phyloP scores from a whole-genome alignment of 1,140 invertebrate species.

The Drosophila pruinosa region DNA sequence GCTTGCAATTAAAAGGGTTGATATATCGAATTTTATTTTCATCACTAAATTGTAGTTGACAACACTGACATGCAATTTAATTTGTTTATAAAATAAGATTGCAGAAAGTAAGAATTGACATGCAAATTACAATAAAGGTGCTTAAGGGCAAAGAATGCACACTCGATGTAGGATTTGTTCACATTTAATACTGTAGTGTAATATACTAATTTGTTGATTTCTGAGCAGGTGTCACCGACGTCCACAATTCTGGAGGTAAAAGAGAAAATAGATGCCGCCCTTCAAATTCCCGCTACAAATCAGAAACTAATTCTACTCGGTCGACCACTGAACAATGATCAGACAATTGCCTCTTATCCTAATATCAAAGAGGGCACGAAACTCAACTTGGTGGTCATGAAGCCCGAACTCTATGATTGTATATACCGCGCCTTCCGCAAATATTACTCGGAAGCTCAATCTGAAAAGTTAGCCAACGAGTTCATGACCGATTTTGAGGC shows the following conservation, averaged over 20 bases:
- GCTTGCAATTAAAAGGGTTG: no score
- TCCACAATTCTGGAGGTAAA: slow-evolving; percentile 84
- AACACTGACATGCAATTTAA: slow-evolving; percentile 42
- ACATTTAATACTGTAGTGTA: not conserved
- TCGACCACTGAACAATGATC: slow-evolving; percentile 83
- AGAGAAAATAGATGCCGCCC: slow-evolving; percentile 82
- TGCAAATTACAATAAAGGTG: slow-evolving; percentile 84
- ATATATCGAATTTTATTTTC: slow-evolving; percentile 8
- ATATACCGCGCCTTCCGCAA: slow-evolving; percentile 83
- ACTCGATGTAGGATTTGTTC: slow-evolving; percentile 74
- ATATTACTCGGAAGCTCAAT: slow-evolving; percentile 83
- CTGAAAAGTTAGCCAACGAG: slow-evolving; percentile 80
- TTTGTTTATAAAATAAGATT: slow-evolving; percentile 45
- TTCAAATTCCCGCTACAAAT: slow-evolving; percentile 83
- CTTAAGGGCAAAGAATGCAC: slow-evolving; percentile 83
- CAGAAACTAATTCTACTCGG: slow-evolving; percentile 83
- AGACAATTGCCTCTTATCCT: slow-evolving; percentile 83
- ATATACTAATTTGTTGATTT: not conserved
- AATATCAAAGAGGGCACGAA: slow-evolving; percentile 84
- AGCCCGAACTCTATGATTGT: slow-evolving; percentile 82
- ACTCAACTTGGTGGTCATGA: slow-evolving; percentile 83
- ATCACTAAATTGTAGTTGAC: slow-evolving; percentile 34
- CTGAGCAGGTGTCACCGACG: slow-evolving; percentile 66
- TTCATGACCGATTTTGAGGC: slow-evolving; percentile 84
- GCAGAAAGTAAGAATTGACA: slow-evolving; percentile 36